Evolutionary conservation across 2,888 invertebrate species (phyloP).

Genomic region (Venusia cambrica): DNA sequence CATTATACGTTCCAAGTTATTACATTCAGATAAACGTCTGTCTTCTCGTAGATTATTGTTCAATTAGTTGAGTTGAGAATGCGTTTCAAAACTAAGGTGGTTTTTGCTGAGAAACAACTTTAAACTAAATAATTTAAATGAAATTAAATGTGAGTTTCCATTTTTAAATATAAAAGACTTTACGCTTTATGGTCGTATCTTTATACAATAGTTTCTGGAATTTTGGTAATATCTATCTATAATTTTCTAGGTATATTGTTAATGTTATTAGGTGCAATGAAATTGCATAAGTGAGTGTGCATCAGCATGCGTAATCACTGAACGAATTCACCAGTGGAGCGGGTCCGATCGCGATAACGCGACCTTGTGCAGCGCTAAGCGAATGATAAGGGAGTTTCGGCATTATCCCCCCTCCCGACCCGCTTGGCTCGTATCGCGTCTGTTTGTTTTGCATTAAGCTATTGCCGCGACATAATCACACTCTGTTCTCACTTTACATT

Average conservation of each 20-base stretch:
- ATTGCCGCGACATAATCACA: slow-evolving; percentile 60
- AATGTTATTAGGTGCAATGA: slow-evolving; percentile 11
- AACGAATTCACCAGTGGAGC: slow-evolving; percentile 59
- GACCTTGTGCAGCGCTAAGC: slow-evolving; percentile 69
- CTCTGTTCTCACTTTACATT: slow-evolving; percentile 44
- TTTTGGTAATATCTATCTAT: too few relatives aligned
- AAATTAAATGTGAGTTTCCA: too few relatives aligned
- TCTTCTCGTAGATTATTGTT: too few relatives aligned
- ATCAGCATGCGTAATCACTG: slow-evolving; percentile 59
- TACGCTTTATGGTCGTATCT: too few relatives aligned
- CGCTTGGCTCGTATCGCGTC: slow-evolving; percentile 49
- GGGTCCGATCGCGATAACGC: slow-evolving; percentile 60
- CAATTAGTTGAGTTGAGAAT: too few relatives aligned
- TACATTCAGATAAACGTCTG: too few relatives aligned
- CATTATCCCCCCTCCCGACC: slow-evolving; percentile 36
- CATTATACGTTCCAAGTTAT: too few relatives aligned
- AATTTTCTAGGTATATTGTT: slow-evolving; percentile 2
- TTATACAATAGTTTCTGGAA: too few relatives aligned
- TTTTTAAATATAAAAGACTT: too few relatives aligned
- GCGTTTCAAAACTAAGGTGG: too few relatives aligned
- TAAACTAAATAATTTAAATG: too few relatives aligned
- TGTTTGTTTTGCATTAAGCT: slow-evolving; percentile 73
- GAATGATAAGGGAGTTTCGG: slow-evolving; percentile 74
- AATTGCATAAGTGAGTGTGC: slow-evolving; percentile 36
- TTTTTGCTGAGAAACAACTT: too few relatives aligned